These are phyloP conservation scores for Anolis sagrei DNA, from an alignment of 2,113 vertebrate species.

Conservation along the genomic window DNA sequence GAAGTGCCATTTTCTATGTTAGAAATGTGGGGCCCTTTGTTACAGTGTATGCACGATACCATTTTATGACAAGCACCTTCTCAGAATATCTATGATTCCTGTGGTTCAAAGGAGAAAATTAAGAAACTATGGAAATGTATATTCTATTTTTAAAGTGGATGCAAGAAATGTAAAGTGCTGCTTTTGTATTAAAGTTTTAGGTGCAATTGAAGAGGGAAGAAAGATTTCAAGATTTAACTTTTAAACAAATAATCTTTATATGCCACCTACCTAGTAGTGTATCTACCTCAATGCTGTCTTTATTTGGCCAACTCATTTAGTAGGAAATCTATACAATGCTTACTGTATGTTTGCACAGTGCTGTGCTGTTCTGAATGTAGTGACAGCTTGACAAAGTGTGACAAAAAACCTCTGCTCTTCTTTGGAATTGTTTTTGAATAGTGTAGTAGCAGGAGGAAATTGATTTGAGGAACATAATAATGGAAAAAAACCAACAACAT, in stretches of 20 bases:
- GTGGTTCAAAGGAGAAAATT: background rate
- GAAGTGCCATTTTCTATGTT: background rate
- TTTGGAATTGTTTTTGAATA: constrained; percentile 13
- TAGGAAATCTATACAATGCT: background rate
- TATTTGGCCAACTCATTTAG: background rate
- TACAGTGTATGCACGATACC: background rate
- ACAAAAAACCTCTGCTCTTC: constrained; percentile 17
- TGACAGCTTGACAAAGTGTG: background rate
- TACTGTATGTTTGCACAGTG: background rate
- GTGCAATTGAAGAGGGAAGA: constrained; percentile 3
- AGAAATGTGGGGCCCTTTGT: background rate
- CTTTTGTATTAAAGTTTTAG: constrained; percentile 37
- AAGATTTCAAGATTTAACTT: background rate
- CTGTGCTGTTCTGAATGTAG: constrained; percentile 39
- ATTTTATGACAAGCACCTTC: constrained; percentile 6
- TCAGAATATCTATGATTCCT: background rate
- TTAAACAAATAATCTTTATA: constrained; percentile 51
- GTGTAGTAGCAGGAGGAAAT: background rate
- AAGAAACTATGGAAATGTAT: constrained; percentile 22
- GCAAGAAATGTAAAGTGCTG: constrained; percentile 29
- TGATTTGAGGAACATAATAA: background rate
- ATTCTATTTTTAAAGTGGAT: constrained; percentile 50
- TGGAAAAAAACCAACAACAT: constrained; percentile 28
- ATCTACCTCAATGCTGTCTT: constrained; percentile 72
- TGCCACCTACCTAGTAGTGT: constrained; percentile 14